Evolutionary conservation across 2,888 invertebrate genomes (phyloP), one percentile per base, ranked within the genome.

Genomic region (Euspilapteryx auroguttella): DNA sequence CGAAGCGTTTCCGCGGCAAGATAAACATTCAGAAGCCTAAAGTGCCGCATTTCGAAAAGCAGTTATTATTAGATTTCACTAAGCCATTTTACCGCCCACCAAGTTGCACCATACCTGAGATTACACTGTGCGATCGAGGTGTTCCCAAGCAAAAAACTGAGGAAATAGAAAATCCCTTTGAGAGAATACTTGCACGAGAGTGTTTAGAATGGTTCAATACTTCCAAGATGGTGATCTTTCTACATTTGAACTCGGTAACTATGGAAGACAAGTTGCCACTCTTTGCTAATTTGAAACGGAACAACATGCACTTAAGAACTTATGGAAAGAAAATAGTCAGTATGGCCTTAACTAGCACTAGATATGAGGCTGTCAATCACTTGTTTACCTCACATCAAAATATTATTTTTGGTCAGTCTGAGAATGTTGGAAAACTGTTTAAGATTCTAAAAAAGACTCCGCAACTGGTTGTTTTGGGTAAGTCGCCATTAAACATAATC

Each of bases 21-120:
- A 86, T 90, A 28, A 90, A 91, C 46, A 81, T 91, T 23, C 85
- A 87, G 52, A 81, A 73, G 37, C 91, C 91, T 1, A 79, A 78
- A 44, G 63, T 80, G 27, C 84, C 87, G 1, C 87, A 87, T 54
- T 88, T 81, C 47, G 79, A 81, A 37, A 79, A 84, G 37, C 85
- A 85, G 11, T 75, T 79, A 38, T 71, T 86, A 23, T 53, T 86
- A 25, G 81, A 81, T 37, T 61, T 89, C n/a, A 59, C 84, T 1
- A 78, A 81, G 44, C 89, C 89, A 0, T 65, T 66, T 23, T 85
- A 79, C 43, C 58, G 51, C 1, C 45, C 77, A 7, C 66, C 78
- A 24, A 73, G 73, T 11, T 53, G 59, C 33, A 45, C 47, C 10
- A 42, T 79, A 39, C 66, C 78, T 5, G 62, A 78, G 29, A 45